Evolutionary conservation across 1,140 invertebrate genomes (phyloP).

Genomic region (Pinna nobilis): DNA sequence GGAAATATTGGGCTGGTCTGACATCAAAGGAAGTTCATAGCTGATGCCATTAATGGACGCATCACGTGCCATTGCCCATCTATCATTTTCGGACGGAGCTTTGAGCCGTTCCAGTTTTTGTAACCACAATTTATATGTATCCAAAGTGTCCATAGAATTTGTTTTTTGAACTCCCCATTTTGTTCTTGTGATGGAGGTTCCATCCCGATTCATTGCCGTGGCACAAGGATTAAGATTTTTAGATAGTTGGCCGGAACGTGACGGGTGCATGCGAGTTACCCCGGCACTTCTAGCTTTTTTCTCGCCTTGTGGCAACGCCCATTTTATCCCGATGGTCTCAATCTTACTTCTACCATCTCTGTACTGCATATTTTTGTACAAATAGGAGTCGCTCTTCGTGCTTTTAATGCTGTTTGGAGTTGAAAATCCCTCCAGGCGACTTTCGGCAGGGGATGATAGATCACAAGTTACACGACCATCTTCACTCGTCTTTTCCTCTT

Average conservation of each 20-base stretch:
- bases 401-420: constrained; percentile 25
- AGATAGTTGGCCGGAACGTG: constrained; percentile 13
- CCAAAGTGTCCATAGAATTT: constrained; percentile 38
- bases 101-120: constrained; percentile 41
- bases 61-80: background rate
- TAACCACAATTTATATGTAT: constrained; percentile 51
- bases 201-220: constrained; percentile 52
- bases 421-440: constrained; percentile 6
- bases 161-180: constrained; percentile 55
- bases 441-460: background rate
- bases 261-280: background rate
- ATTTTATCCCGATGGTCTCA: constrained; percentile 52
- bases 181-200: constrained; percentile 53
- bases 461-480: background rate
- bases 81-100: constrained; percentile 8
- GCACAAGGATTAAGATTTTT: constrained; percentile 60
- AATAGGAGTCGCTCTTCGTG: constrained; percentile 32
- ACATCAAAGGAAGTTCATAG: constrained; percentile 18
- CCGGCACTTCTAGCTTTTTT: constrained; percentile 1
- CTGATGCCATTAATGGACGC: constrained; percentile 19
- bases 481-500: background rate
- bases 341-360: constrained; percentile 43
- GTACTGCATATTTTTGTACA: constrained; percentile 1
- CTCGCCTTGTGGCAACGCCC: constrained; percentile 41
- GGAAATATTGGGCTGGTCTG: background rate